These are phyloP conservation scores for Drosophila nikananu DNA, from an alignment of 1,140 invertebrate genomes.

Conservation along the genomic window DNA sequence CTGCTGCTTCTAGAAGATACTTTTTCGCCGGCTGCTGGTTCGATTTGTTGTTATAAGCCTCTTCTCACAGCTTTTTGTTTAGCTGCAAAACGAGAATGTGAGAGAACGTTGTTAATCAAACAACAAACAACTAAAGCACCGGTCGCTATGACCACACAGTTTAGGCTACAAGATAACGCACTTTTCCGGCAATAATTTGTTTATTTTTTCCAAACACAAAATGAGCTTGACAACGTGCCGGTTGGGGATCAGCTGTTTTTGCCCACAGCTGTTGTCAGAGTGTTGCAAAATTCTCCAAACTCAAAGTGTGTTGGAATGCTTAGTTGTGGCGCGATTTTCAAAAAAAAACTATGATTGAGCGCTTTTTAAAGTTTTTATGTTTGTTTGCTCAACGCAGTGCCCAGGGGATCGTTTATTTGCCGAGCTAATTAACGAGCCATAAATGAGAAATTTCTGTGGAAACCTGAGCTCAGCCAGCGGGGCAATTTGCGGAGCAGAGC, in stretches of 20 bases:
- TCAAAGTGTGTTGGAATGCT: slow-evolving; percentile 20
- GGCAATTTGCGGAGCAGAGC: slow-evolving; percentile 44
- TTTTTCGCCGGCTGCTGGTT: slow-evolving; percentile 5
- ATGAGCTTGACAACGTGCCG: slow-evolving; percentile 20
- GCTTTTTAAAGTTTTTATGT: neutral
- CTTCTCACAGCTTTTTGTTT: slow-evolving; percentile 15
- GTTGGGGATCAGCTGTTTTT: slow-evolving; percentile 27
- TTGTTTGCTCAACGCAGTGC: slow-evolving; percentile 1
- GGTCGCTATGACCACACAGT: slow-evolving; percentile 43
- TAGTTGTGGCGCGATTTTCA: slow-evolving; percentile 14
- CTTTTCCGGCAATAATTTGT: slow-evolving; percentile 13
- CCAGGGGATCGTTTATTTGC: slow-evolving; percentile 35
- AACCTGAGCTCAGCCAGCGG: slow-evolving; percentile 32
- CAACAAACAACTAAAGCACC: slow-evolving; percentile 18
- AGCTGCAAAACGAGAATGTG: slow-evolving; percentile 50
- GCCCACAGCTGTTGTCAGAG: slow-evolving; percentile 1
- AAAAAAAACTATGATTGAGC: slow-evolving; percentile 8
- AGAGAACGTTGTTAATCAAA: slow-evolving; percentile 29
- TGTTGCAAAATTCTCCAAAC: slow-evolving; percentile 1
- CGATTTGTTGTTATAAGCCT: slow-evolving; percentile 2
- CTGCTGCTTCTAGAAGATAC: slow-evolving; percentile 6
- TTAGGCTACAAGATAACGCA: slow-evolving; percentile 2
- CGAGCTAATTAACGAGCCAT: slow-evolving; percentile 65
- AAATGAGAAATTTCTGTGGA: slow-evolving; percentile 72
- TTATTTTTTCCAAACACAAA: slow-evolving; percentile 31